Conservation (phyloP, 2,113 vertebrate species). For the Phocoena phocoena region DNA sequence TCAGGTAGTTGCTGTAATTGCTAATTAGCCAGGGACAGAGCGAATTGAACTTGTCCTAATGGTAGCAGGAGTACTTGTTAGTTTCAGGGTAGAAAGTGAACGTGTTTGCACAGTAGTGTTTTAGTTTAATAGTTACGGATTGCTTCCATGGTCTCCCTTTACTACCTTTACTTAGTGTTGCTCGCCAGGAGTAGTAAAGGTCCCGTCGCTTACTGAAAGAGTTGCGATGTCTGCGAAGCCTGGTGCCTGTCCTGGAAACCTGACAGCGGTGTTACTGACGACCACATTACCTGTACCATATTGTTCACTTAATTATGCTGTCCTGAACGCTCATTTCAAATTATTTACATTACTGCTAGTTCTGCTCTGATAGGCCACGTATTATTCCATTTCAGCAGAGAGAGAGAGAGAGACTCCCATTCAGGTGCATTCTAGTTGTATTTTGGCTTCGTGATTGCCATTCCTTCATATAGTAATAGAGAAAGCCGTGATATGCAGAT, state of each 20-base stretch:
- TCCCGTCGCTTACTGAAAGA: conserved; percentile 54
- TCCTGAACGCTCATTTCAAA: conserved; percentile 66
- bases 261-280: conserved; percentile 10
- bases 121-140: conserved; percentile 52
- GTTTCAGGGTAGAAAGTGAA: not conserved
- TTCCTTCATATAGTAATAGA: conserved; percentile 85
- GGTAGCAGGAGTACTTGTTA: not conserved
- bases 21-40: conserved; percentile 2
- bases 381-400: conserved; percentile 80
- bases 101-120: not conserved
- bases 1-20: conserved; percentile 19
- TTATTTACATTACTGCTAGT: conserved; percentile 72
- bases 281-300: conserved; percentile 40
- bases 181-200: not conserved
- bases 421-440: conserved; percentile 82
- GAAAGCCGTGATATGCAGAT: conserved; percentile 86
- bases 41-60: not conserved
- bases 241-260: conserved; percentile 44
- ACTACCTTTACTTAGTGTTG: not conserved
- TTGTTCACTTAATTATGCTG: conserved; percentile 73
- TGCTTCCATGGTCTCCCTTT: conserved; percentile 27
- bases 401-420: conserved; percentile 60
- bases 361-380: conserved; percentile 59
- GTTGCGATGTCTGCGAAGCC: conserved; percentile 46
- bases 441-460: conserved; percentile 83